Evolutionary conservation across 2,797 vertebrate genomes (phyloP).

Genomic region (Pseudomugil tenellus): DNA sequence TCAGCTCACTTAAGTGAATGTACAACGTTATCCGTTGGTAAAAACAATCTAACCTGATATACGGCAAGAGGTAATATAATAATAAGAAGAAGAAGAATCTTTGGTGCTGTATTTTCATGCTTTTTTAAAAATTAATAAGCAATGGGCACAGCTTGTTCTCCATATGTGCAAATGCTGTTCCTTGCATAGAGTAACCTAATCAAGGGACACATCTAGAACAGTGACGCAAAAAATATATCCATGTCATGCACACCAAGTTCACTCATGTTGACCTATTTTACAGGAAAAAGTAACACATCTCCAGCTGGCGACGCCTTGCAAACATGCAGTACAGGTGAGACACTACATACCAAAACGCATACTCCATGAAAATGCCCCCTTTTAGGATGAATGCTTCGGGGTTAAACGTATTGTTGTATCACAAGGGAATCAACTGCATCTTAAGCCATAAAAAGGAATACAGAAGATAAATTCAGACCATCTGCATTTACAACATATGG

Average conservation of each 20-base stretch:
- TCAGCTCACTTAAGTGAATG: slow-evolving; percentile 74
- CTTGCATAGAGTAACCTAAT: slow-evolving; percentile 74
- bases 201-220: slow-evolving; percentile 68
- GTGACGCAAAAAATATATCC: slow-evolving; percentile 61
- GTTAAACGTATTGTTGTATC: neutral
- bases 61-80: slow-evolving; percentile 61
- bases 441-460: slow-evolving; percentile 27
- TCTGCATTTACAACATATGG: slow-evolving; percentile 64
- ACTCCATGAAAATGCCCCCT: slow-evolving; percentile 1
- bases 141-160: slow-evolving; percentile 79
- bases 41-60: slow-evolving; percentile 67
- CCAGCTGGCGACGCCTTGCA: slow-evolving; percentile 6
- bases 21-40: slow-evolving; percentile 54
- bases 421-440: slow-evolving; percentile 5
- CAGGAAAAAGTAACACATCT: slow-evolving; percentile 16
- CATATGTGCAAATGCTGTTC: slow-evolving; percentile 65
- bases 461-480: slow-evolving; percentile 40
- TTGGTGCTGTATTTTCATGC: slow-evolving; percentile 54
- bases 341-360: slow-evolving; percentile 10
- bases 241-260: slow-evolving; percentile 55
- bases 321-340: slow-evolving; percentile 8
- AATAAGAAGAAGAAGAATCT: slow-evolving; percentile 39
- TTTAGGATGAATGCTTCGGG: neutral
- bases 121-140: slow-evolving; percentile 72
- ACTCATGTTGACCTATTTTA: slow-evolving; percentile 57